These are phyloP conservation scores for Halocynthia roretzi DNA, from an alignment of 23 tunicate species.

Conservation along the genomic window DNA sequence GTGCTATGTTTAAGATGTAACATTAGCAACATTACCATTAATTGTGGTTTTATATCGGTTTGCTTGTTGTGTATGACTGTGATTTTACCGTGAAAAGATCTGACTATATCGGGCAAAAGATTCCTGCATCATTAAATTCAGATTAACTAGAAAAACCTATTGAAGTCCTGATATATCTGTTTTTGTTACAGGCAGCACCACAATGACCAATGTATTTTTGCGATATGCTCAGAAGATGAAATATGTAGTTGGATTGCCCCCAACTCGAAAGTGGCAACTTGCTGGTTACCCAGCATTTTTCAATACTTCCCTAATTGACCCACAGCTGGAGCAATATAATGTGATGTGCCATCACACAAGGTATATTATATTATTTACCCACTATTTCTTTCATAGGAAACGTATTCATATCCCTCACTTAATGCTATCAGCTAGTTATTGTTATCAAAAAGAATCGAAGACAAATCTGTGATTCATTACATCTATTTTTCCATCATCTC, in stretches of 20 bases:
- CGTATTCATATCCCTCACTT: not conserved
- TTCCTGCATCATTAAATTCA: not conserved
- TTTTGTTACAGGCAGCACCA: conserved; percentile 68
- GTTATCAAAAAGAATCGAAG: too few species aligned
- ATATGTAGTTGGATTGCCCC: conserved; percentile 79
- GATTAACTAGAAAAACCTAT: not conserved
- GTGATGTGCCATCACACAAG: conserved; percentile 73
- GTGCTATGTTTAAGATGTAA: too few species aligned
- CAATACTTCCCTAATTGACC: conserved; percentile 43
- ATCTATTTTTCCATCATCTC: not conserved
- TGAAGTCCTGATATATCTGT: not conserved
- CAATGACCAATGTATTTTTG: conserved; percentile 74
- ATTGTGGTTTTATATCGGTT: too few species aligned
- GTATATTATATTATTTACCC: too few species aligned
- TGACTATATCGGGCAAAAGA: not conserved
- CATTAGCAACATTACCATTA: too few species aligned
- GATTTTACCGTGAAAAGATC: not conserved
- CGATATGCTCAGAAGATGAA: conserved; percentile 67
- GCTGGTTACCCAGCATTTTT: conserved; percentile 91
- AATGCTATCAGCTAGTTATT: not conserved
- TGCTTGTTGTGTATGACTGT: not conserved
- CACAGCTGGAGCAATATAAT: conserved; percentile 61
- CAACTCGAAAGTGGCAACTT: conserved; percentile 64
- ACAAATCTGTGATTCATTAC: not conserved
- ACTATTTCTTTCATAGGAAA: too few species aligned